Conservation (phyloP, 2,797 vertebrate genomes). For the Macrochelys suwanniensis region DNA sequence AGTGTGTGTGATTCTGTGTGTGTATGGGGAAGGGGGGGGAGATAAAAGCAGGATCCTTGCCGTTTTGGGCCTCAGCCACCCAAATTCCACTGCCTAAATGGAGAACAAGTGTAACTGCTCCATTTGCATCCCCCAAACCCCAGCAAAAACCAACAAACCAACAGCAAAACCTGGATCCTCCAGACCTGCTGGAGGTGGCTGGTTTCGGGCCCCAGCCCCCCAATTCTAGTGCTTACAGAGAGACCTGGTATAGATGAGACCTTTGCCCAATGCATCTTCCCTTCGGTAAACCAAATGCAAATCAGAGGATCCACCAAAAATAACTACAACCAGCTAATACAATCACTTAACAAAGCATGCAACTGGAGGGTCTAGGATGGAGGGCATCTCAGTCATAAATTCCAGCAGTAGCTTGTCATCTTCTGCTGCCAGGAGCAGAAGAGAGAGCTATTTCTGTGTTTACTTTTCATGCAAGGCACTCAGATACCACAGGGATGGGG, state of each 20-base stretch:
- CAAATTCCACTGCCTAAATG: background rate
- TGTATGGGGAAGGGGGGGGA: rapidly evolving
- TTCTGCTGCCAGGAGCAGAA: background rate
- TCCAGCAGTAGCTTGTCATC: background rate
- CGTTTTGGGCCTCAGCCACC: background rate
- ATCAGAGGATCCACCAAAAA: background rate
- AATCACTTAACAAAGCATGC: background rate
- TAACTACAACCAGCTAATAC: background rate
- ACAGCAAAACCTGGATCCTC: background rate
- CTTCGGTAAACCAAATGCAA: background rate
- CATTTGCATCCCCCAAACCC: background rate
- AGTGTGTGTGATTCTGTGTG: background rate
- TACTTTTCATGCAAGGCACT: rapidly evolving
- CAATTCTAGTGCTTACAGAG: background rate
- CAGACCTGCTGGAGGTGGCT: background rate
- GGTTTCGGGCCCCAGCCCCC: background rate
- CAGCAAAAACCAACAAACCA: background rate
- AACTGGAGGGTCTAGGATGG: rapidly evolving
- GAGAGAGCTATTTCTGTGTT: background rate
- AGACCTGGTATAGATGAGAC: rapidly evolving
- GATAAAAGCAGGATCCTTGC: background rate
- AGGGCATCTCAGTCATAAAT: rapidly evolving
- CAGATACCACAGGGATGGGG: rapidly evolving
- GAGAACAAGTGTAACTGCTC: rapidly evolving
- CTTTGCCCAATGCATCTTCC: background rate